phyloP scores from a whole-genome alignment of 2,113 vertebrate species.

The Speoplatyrhinus poulsoni region DNA sequence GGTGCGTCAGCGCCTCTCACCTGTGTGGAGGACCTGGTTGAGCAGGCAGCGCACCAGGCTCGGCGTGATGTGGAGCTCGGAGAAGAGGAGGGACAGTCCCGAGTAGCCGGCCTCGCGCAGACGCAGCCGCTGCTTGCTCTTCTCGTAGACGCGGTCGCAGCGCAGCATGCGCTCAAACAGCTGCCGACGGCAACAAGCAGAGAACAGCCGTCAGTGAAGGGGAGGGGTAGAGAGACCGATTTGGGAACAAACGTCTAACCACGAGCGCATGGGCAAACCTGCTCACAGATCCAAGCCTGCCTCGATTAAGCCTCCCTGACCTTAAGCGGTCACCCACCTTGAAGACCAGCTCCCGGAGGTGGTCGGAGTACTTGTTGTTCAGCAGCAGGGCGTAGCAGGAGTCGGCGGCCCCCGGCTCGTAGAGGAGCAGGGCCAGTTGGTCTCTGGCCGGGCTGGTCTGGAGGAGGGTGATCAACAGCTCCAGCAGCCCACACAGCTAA shows the following conservation, averaged over 20 bases:
- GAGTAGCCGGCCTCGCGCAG: conserved; percentile 92
- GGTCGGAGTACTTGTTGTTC: conserved; percentile 90
- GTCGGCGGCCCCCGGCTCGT: conserved; percentile 91
- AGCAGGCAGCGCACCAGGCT: conserved; percentile 88
- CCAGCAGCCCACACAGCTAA: conserved; percentile 86
- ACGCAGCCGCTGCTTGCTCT: conserved; percentile 90
- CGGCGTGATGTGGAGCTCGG: conserved; percentile 81
- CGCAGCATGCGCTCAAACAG: conserved; percentile 93
- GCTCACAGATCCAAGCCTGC: not conserved
- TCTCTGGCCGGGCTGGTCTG: conserved; percentile 86
- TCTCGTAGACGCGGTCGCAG: conserved; percentile 95
- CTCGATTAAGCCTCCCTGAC: not conserved
- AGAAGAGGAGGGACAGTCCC: conserved; percentile 90
- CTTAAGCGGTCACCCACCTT: conserved; percentile 79
- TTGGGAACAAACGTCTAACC: not conserved
- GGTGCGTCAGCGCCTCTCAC: conserved; percentile 60
- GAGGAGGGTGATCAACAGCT: conserved; percentile 85
- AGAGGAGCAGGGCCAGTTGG: conserved; percentile 93
- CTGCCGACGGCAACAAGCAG: conserved; percentile 61
- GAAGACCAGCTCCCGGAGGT: conserved; percentile 89
- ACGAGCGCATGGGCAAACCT: conserved; percentile 12
- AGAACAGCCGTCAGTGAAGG: too few species aligned
- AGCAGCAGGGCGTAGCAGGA: conserved; percentile 90
- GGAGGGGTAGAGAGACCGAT: not conserved
- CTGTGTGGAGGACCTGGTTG: conserved; percentile 90